Evolutionary conservation across 2,888 invertebrate genomes (phyloP).

Genomic region (Amiota mariae): DNA sequence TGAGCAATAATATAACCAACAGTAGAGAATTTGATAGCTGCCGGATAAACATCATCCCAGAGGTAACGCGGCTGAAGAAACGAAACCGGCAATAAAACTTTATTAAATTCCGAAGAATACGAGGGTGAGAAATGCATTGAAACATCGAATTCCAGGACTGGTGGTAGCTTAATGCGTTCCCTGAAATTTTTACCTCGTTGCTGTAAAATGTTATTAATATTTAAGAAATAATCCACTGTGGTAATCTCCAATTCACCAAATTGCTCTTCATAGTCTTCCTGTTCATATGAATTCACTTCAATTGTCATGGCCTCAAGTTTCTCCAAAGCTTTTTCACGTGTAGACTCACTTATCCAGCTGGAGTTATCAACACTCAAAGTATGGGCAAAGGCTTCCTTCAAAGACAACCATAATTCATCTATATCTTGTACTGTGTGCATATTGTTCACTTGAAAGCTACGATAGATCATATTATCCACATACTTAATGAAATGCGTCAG

Average conservation of each 20-base stretch:
- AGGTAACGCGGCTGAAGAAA: constrained; percentile 66
- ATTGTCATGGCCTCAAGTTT: constrained; percentile 61
- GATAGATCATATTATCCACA: constrained; percentile 62
- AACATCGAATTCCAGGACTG: constrained; percentile 46
- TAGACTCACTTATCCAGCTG: constrained; percentile 56
- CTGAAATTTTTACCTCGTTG: constrained; percentile 52
- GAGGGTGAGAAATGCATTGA: constrained; percentile 51
- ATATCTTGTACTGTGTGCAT: constrained; percentile 45
- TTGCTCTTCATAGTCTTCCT: constrained; percentile 54
- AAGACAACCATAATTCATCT: constrained; percentile 57
- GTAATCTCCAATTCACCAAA: constrained; percentile 55
- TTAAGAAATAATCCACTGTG: constrained; percentile 61
- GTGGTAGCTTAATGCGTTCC: constrained; percentile 47
- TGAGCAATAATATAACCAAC: constrained; percentile 67
- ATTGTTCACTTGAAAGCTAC: constrained; percentile 38
- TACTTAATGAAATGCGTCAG: constrained; percentile 58
- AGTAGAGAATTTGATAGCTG: constrained; percentile 63
- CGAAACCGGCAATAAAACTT: constrained; percentile 59
- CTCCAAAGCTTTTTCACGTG: constrained; percentile 54
- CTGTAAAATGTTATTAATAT: constrained; percentile 55
- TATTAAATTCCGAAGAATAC: constrained; percentile 58
- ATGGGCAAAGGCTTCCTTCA: constrained; percentile 56
- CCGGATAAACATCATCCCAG: constrained; percentile 65
- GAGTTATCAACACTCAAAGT: constrained; percentile 45
- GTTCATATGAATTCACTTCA: constrained; percentile 52